Percentiles rank a stretch among this genome's conserved stretches.
These are phyloP conservation scores for Zophobas atratus DNA, from an alignment of 1,140 invertebrate genomes.

Conservation along the genomic window DNA sequence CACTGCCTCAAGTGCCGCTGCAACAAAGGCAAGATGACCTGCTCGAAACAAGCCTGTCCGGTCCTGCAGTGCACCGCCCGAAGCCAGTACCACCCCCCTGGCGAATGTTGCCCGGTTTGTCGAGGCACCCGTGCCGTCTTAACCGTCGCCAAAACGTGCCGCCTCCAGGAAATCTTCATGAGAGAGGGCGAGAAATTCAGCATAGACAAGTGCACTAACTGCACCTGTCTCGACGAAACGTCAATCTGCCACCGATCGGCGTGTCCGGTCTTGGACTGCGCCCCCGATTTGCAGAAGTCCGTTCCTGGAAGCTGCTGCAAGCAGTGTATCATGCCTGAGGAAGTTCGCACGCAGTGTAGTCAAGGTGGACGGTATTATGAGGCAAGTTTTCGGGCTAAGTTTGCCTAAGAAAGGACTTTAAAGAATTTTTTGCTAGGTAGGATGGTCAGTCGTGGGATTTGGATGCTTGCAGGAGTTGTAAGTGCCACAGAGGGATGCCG, in stretches of 20 bases:
- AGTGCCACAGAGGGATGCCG: constrained; percentile 84
- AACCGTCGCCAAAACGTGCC: constrained; percentile 73
- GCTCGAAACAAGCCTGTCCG: constrained; percentile 88
- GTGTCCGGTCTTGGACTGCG: constrained; percentile 88
- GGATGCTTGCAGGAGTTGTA: constrained; percentile 89
- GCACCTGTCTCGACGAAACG: constrained; percentile 84
- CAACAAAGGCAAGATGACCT: constrained; percentile 81
- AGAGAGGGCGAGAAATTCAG: constrained; percentile 73
- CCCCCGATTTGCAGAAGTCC: constrained; percentile 77
- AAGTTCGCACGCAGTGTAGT: constrained; percentile 77
- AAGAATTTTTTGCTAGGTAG: constrained; percentile 70
- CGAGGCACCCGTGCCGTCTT: constrained; percentile 67
- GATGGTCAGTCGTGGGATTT: constrained; percentile 90
- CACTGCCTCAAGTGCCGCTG: constrained; percentile 91
- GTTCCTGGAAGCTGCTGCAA: constrained; percentile 84
- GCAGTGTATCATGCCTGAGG: constrained; percentile 73
- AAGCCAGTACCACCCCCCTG: constrained; percentile 77
- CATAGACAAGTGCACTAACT: constrained; percentile 87
- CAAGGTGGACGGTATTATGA: constrained; percentile 76
- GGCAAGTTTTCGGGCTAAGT: constrained; percentile 69
- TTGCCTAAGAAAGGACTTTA: constrained; percentile 22
- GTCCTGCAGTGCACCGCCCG: constrained; percentile 82
- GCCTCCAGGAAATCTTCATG: constrained; percentile 79
- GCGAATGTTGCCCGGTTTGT: constrained; percentile 90
- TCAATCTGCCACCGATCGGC: constrained; percentile 83